Conservation (phyloP, 2,797 vertebrate species). For the Micromesistius poutassou region DNA sequence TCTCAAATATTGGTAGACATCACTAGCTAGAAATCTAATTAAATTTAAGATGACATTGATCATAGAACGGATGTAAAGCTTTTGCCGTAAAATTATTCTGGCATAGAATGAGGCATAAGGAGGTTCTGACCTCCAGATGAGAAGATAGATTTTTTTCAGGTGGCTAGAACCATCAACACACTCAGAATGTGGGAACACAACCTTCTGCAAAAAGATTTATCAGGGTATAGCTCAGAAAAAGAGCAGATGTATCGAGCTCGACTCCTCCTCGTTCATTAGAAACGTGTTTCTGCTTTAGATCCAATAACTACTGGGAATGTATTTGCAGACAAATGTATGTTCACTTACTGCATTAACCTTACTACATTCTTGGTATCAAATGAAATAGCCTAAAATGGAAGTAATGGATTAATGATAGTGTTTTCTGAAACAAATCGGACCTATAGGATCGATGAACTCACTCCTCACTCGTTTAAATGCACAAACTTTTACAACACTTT, state of each 20-base stretch:
- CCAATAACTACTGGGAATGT: neutral
- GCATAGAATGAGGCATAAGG: neutral
- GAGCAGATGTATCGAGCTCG: neutral
- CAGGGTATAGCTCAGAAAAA: neutral
- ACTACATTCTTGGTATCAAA: neutral
- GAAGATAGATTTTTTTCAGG: neutral
- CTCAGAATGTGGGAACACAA: neutral
- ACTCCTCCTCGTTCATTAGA: neutral
- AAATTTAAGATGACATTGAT: neutral
- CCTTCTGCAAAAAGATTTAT: neutral
- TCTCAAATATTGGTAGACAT: too few relatives aligned
- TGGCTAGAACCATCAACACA: neutral
- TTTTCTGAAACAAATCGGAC: neutral
- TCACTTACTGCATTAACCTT: too few relatives aligned
- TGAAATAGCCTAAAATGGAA: neutral
- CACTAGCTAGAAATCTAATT: neutral
- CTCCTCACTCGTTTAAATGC: neutral
- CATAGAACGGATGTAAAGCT: too few relatives aligned
- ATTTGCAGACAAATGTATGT: neutral
- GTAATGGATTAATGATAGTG: neutral
- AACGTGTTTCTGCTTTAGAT: neutral
- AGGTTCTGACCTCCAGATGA: neutral
- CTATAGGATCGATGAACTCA: neutral
- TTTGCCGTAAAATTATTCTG: too few relatives aligned
- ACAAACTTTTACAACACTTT: neutral